Evolutionary conservation across 2,888 invertebrate genomes (phyloP).

Genomic region (Candidula unifasciata): DNA sequence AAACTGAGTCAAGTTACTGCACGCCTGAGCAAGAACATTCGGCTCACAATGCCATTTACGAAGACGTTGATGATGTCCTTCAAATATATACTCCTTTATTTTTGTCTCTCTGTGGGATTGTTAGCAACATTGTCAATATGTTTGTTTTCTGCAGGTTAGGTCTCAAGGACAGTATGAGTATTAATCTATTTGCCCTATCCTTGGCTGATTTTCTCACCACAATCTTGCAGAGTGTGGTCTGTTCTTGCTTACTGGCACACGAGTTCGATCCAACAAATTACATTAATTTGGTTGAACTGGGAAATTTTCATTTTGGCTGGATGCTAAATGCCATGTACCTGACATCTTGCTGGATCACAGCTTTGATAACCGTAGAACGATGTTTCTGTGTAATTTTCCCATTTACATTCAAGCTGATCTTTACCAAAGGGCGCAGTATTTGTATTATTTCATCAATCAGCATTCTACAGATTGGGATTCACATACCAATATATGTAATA

Average conservation of each 20-base stretch:
- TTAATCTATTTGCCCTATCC: neutral
- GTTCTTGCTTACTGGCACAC: neutral
- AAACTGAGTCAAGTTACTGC: no score
- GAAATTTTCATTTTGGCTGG: neutral
- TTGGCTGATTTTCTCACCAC: conserved; percentile 3
- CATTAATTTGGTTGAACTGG: neutral
- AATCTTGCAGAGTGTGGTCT: neutral
- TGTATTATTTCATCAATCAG: neutral
- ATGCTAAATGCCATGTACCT: neutral
- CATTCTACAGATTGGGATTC: neutral
- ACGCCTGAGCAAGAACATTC: no score
- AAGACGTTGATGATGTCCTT: neutral
- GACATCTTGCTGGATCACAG: conserved; percentile 34
- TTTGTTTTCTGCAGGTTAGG: neutral
- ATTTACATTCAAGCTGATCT: conserved; percentile 6
- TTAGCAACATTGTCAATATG: conserved; percentile 10
- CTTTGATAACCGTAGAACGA: conserved; percentile 19
- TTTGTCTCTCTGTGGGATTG: neutral
- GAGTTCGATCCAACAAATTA: no score
- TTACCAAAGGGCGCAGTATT: neutral
- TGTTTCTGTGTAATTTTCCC: conserved; percentile 35
- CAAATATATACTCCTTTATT: neutral
- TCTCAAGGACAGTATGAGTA: no score
- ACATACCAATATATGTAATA: neutral
- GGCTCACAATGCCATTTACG: no score